A percentile compares a stretch with the other conserved stretches of the same genome.
Evolutionary conservation across 2,888 invertebrate species (phyloP).

Genomic region (Drosophila mulleri): DNA sequence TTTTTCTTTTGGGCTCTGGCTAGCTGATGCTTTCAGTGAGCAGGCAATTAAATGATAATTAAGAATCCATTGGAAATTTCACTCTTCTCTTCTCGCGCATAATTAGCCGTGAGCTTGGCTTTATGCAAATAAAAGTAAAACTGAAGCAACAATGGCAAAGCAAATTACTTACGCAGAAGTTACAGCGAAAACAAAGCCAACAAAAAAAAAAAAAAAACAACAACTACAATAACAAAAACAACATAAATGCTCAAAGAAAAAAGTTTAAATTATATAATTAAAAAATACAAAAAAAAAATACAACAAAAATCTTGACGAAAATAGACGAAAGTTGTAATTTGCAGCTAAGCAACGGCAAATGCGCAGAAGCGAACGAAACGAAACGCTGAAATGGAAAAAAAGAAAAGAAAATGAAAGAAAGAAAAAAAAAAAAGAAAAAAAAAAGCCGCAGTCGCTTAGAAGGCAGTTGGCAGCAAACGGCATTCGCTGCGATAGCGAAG

Average conservation of each 20-base stretch:
- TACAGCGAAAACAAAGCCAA: conserved; percentile 63
- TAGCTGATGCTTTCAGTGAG: background rate
- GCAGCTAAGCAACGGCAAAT: conserved; percentile 49
- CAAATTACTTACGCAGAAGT: conserved; percentile 58
- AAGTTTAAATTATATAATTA: conserved; percentile 82
- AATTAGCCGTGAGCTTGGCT: conserved; percentile 66
- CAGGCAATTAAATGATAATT: conserved; percentile 73
- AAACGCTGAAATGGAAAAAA: conserved; percentile 34
- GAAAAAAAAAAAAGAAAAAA: conserved; percentile 8
- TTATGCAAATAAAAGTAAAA: conserved; percentile 78
- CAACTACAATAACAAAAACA: conserved; percentile 13
- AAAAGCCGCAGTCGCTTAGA: conserved; percentile 59
- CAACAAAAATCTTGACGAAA: conserved; percentile 77
- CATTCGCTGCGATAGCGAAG: conserved; percentile 63
- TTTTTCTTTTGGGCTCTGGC: background rate
- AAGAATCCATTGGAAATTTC: conserved; percentile 73
- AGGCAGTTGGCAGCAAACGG: conserved; percentile 55
- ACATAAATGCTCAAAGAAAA: conserved; percentile 35
- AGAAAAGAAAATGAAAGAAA: conserved; percentile 38
- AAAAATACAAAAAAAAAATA: conserved; percentile 63
- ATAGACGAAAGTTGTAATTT: conserved; percentile 81
- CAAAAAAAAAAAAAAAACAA: too few relatives aligned
- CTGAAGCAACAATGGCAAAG: conserved; percentile 53
- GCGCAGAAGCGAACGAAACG: conserved; percentile 40
- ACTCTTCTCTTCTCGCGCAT: conserved; percentile 69